Evolutionary conservation across 1,140 invertebrate species (phyloP), one percentile per base, ranked within the genome.

Genomic region (Ephestia elutella): DNA sequence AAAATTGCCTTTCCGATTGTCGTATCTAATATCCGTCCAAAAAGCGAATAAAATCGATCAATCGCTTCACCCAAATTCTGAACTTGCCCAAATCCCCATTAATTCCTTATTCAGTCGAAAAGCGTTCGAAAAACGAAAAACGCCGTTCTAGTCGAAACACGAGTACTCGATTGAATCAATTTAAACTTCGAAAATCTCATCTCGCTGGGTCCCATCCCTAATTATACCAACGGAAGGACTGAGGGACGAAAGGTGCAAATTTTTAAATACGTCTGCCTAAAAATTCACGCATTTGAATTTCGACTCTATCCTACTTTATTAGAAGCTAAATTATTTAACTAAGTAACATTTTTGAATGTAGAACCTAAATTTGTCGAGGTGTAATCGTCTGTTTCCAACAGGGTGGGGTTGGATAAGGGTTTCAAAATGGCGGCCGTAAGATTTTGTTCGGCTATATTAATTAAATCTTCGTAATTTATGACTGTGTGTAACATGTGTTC

Each of bases 401-500:
- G 78, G 74, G 71, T 66, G 66, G 71, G 75, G 65, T 65, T 57
- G 76, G 71, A 72, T 79, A 82, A 80, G 80, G 81, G 82, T 74
- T 63, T 57, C 85, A 87, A 85, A 77, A 86, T 86, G 85, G 82
- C 83, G 61, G 73, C 76, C 70, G 82, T 87, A 87, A 87, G 85
- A 87, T 87, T 87, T 86, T 73, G 82, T 85, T 79, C 78, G 73
- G 77, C 73, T 74, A 78, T 80, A 85, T 84, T 87, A 83, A 87
- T 86, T 87, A 85, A 87, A 86, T 86, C 83, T 86, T 87, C 75
- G 76, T 87, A 80, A 87, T 87, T 86, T 87, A 87, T 85, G 76
- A 65, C 70, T 64, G 70, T 61, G 70, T 66, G 73, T 70, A 70
- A 61, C 77, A 77, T 76, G 69, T 71, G 62, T 68, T 62, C 69